Percentiles rank a stretch among this genome's conserved stretches.
phyloP scores from a whole-genome alignment of 2,888 invertebrate species.

The Stenurella melanura region DNA sequence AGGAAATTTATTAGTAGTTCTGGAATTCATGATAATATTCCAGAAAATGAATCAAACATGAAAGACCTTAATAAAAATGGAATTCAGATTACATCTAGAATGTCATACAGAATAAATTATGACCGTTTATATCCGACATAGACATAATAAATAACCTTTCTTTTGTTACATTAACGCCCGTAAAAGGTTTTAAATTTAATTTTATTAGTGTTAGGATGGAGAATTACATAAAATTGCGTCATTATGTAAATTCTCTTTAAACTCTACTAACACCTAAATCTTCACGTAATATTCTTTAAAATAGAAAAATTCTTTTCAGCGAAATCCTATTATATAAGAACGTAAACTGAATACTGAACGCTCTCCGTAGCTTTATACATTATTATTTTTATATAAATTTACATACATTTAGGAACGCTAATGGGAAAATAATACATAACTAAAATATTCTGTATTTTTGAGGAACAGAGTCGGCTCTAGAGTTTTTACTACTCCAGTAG shows the following conservation, averaged over 20 bases:
- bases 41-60: conserved; percentile 34
- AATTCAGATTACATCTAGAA: conserved; percentile 41
- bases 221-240: conserved; percentile 56
- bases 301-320: conserved; percentile 19
- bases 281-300: conserved; percentile 32
- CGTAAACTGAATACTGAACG: neutral
- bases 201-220: conserved; percentile 57
- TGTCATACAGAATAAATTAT: conserved; percentile 38
- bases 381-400: conserved; percentile 1
- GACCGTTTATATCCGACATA: conserved; percentile 34
- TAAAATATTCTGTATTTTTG: neutral
- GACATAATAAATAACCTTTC: conserved; percentile 41
- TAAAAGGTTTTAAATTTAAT: conserved; percentile 57
- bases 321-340: conserved; percentile 9
- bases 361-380: neutral
- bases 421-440: neutral
- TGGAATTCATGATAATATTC: conserved; percentile 30
- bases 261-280: conserved; percentile 53
- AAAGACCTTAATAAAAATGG: conserved; percentile 38
- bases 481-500: too few relatives aligned
- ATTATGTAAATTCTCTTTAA: conserved; percentile 57
- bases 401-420: neutral
- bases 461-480: too few relatives aligned
- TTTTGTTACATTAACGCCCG: conserved; percentile 51
- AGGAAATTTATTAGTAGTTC: conserved; percentile 41